Base-by-base conservation (phyloP, 2,113 vertebrate genomes). In the Lycocorax pyrrhopterus region DNA sequence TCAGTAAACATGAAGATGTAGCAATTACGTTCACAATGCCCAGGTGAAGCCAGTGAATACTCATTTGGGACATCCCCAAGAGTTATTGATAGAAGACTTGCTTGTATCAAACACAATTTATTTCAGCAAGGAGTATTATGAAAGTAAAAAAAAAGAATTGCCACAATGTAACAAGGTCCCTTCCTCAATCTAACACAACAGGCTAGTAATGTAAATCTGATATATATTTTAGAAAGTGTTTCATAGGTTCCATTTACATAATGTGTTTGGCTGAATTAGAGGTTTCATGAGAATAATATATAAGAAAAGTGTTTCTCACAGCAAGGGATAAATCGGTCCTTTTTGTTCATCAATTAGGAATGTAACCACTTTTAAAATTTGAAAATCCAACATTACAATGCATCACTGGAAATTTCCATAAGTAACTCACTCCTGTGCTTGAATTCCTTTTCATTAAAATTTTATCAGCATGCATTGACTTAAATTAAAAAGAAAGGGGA, bases 301-400 rank as follows among this genome's bases (percentile, higher is more conserved):
- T 53, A 92, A 92, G 83, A 95, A 74, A 69, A 88, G 93, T 47
- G 41, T 62, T 92, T 75, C 79, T 94, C 43, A 53, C 39, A 87
- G 72, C 71, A 87, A 96, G 75, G 64, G 63, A 95, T 91, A 93
- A 96, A 95, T 93, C 94, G 73, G 63, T 81, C 80, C 39, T 94
- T 93, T 90, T 77, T 83, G 64, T 91, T 93, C 62, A 2, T 73
- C 95, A 90, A 89, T 95, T 95, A 93, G 43, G 69, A 91, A 82
- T 52, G 62, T 66, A 93, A 80, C 83, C 74, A 53, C 80, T 91
- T 96, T 81, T 49, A 86, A 92, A 91, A 96, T 90, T 26, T 77
- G 93, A 81, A 96, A 95, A 86, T 84, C 44, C 32, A 95, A 74
- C 76, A 82, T 75, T 75, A 84, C 43, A 90, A 87, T 77, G 66